A percentile compares a stretch with the other conserved stretches of the same genome.
Evolutionary conservation across 2,888 invertebrate genomes (phyloP).

Genomic region (Geotrupes spiniger): DNA sequence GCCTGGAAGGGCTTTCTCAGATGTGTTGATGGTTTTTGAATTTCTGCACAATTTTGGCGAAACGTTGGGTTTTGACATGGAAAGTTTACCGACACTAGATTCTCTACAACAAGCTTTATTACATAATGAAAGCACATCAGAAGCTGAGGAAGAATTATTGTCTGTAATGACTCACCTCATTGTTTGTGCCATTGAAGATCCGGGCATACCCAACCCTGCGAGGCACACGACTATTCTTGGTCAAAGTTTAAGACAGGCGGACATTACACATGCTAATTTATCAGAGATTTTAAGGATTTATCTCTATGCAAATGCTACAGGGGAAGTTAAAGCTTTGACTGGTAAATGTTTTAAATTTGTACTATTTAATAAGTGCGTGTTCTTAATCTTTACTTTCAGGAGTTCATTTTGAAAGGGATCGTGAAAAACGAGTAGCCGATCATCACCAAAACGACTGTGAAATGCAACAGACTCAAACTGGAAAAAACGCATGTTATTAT

Average conservation of each 20-base stretch:
- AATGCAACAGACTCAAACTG: slow-evolving; percentile 61
- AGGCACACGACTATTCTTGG: slow-evolving; percentile 87
- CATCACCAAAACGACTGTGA: slow-evolving; percentile 76
- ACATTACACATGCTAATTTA: slow-evolving; percentile 86
- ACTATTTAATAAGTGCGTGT: background rate
- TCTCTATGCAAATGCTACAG: slow-evolving; percentile 84
- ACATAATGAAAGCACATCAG: slow-evolving; percentile 66
- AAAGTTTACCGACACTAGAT: slow-evolving; percentile 81
- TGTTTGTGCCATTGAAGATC: slow-evolving; percentile 91
- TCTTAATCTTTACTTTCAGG: slow-evolving; percentile 46
- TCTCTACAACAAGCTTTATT: slow-evolving; percentile 83
- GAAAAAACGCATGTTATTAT: slow-evolving; percentile 78
- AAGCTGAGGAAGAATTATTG: slow-evolving; percentile 79
- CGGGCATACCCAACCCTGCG: slow-evolving; percentile 85
- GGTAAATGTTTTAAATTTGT: slow-evolving; percentile 40
- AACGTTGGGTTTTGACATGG: slow-evolving; percentile 90
- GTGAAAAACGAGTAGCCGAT: slow-evolving; percentile 77
- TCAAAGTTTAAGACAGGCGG: slow-evolving; percentile 84
- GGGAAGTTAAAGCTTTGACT: slow-evolving; percentile 77
- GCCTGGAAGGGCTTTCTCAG: slow-evolving; percentile 85
- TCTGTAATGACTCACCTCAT: slow-evolving; percentile 87
- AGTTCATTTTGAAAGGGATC: slow-evolving; percentile 76
- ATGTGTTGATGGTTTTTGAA: slow-evolving; percentile 93
- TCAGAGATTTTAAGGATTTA: slow-evolving; percentile 91
- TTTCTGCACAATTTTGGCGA: slow-evolving; percentile 95